Percentiles rank a stretch among this genome's conserved stretches.
phyloP scores from a whole-genome alignment of 2,113 vertebrate genomes.

The Pantherophis guttatus region DNA sequence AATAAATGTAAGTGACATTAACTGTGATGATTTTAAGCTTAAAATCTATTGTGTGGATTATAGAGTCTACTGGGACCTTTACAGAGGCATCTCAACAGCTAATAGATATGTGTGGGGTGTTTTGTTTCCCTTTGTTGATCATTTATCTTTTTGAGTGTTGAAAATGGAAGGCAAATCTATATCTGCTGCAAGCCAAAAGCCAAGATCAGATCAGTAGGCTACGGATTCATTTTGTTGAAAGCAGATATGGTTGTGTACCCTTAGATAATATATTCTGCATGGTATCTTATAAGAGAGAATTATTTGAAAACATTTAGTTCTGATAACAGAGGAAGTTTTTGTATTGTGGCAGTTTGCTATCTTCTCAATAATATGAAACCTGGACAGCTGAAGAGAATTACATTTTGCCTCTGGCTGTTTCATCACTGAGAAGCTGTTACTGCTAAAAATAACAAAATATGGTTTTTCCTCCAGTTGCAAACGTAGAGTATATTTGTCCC shows the following conservation, averaged over 20 bases:
- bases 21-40: neutral
- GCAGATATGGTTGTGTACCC: slow-evolving; percentile 10
- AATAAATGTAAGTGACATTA: neutral
- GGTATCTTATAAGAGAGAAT: neutral
- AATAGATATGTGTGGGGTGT: neutral
- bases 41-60: neutral
- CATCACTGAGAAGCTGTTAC: neutral
- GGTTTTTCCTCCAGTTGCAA: neutral
- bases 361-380: neutral
- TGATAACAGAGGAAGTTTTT: slow-evolving; percentile 1
- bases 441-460: neutral
- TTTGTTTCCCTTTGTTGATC: neutral
- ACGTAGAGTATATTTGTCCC: neutral
- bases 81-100: neutral
- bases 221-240: slow-evolving; percentile 25
- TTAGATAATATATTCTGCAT: neutral
- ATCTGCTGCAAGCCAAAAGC: neutral
- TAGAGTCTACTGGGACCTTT: neutral
- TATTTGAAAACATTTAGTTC: neutral
- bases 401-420: accelerated
- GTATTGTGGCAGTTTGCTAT: neutral
- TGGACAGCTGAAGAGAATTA: neutral
- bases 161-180: slow-evolving; percentile 12
- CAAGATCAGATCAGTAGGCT: slow-evolving; percentile 22
- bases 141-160: neutral